These are phyloP conservation scores for Tachysurus vachellii DNA, from an alignment of 2,113 vertebrate genomes.

Conservation along the genomic window DNA sequence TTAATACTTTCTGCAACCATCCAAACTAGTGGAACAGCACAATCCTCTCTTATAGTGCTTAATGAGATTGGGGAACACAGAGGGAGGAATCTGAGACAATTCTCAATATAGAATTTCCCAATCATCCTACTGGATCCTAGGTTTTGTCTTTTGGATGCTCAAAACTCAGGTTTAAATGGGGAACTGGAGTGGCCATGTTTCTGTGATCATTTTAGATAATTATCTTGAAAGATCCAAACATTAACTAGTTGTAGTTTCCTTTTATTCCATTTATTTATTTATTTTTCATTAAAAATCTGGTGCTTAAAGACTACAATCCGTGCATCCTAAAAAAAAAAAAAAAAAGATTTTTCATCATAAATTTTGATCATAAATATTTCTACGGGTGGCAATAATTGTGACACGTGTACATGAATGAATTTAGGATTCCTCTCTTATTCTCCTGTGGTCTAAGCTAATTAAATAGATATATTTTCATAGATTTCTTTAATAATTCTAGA, in stretches of 20 bases:
- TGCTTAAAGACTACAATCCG: background rate
- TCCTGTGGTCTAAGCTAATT: background rate
- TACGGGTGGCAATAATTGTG: background rate
- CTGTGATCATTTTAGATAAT: background rate
- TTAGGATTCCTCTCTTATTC: background rate
- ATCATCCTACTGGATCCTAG: background rate
- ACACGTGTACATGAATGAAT: background rate
- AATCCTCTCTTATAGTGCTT: background rate
- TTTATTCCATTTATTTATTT: background rate
- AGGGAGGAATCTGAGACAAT: background rate
- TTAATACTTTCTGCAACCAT: background rate
- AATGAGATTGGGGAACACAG: background rate
- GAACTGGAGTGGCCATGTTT: background rate
- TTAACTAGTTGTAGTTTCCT: background rate
- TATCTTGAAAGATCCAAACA: background rate
- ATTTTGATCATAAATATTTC: background rate
- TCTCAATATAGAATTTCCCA: background rate
- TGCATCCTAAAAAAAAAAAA: background rate
- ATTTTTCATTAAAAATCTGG: background rate
- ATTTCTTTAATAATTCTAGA: background rate
- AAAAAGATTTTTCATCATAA: background rate
- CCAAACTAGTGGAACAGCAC: background rate
- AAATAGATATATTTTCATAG: background rate
- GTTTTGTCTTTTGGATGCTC: background rate
- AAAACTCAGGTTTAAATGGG: background rate